These are phyloP conservation scores for Dendrocopos noguchii DNA, from an alignment of 2,113 vertebrate genomes.

Conservation along the genomic window DNA sequence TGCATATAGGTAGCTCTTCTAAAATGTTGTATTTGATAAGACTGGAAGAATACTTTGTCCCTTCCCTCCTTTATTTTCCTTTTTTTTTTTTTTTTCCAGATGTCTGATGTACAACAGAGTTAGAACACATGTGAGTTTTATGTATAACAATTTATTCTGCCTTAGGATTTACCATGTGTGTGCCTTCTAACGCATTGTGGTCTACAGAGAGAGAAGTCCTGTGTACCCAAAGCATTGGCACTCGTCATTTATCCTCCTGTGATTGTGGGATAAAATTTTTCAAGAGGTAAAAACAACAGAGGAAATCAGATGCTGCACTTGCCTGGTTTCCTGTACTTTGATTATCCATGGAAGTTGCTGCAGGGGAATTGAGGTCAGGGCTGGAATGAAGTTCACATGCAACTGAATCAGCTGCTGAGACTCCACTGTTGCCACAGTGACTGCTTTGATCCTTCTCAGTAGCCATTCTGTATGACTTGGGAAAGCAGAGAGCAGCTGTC, in stretches of 20 bases:
- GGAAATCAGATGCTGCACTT: background rate
- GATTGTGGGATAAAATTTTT: background rate
- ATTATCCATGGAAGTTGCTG: background rate
- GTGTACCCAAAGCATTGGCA: background rate
- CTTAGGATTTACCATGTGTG: background rate
- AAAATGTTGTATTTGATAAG: background rate
- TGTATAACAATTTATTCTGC: background rate
- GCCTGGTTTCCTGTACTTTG: background rate
- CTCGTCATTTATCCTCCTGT: background rate
- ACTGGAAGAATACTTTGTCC: background rate
- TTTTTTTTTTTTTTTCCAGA: background rate
- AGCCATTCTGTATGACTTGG: background rate
- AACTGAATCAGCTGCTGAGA: slow-evolving; percentile 18
- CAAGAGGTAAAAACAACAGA: background rate
- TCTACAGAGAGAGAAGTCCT: background rate
- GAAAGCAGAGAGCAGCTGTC: background rate
- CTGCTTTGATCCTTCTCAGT: slow-evolving; percentile 50
- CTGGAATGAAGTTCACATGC: background rate
- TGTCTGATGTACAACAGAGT: background rate
- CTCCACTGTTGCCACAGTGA: slow-evolving; percentile 42
- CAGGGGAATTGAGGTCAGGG: background rate
- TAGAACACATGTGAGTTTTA: background rate
- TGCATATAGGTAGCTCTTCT: background rate
- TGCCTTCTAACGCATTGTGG: background rate
- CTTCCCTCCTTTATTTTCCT: background rate